Evolutionary conservation across 1,140 invertebrate genomes (phyloP).

Genomic region (Dreissena rostriformis): DNA sequence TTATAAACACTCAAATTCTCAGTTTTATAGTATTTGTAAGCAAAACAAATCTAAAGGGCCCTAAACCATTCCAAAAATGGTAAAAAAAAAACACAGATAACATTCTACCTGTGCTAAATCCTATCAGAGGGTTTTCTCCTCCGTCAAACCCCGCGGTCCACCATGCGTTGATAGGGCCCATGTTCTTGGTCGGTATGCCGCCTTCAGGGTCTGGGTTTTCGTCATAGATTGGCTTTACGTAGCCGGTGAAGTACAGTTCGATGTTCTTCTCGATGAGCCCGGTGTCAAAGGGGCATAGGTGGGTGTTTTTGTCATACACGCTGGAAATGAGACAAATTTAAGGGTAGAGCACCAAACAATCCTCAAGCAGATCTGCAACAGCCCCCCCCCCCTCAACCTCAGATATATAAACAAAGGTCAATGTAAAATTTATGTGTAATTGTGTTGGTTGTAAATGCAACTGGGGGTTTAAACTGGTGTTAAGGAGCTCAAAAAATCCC

Average conservation of each 20-base stretch:
- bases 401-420: too few relatives aligned
- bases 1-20: too few relatives aligned
- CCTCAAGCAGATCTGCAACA: too few relatives aligned
- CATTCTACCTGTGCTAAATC: constrained; percentile 86
- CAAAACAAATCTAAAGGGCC: too few relatives aligned
- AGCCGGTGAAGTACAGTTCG: constrained; percentile 90
- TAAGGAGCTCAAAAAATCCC: too few relatives aligned
- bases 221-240: constrained; percentile 91
- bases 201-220: constrained; percentile 87
- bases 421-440: too few relatives aligned
- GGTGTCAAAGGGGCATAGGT: constrained; percentile 91
- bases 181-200: constrained; percentile 88
- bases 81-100: neutral
- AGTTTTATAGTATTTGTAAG: too few relatives aligned
- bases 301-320: constrained; percentile 91
- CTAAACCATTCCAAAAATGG: too few relatives aligned
- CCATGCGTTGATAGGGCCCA: constrained; percentile 95
- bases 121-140: constrained; percentile 89
- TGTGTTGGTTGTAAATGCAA: too few relatives aligned
- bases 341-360: too few relatives aligned
- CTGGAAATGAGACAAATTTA: constrained; percentile 80
- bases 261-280: constrained; percentile 91
- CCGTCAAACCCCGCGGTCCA: constrained; percentile 90
- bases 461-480: too few relatives aligned
- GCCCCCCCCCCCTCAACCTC: too few relatives aligned